Conservation (phyloP, 2,113 vertebrate genomes). For the Nyctereutes procyonoides region DNA sequence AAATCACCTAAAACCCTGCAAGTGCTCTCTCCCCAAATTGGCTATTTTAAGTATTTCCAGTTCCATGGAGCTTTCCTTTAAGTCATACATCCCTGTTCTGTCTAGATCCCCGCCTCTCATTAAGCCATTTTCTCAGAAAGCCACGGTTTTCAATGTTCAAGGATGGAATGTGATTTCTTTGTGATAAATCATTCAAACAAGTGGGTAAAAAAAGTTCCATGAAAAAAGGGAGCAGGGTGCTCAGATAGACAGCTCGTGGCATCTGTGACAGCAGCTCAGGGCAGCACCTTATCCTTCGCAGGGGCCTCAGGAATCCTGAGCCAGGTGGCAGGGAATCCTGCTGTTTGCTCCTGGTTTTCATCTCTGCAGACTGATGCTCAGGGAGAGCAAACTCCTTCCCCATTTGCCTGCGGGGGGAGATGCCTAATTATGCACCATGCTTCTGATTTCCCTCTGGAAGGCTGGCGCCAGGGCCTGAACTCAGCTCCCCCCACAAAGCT, state of each 20-base stretch:
- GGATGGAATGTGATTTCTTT: conserved; percentile 45
- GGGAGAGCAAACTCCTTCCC: conserved; percentile 42
- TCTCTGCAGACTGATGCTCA: not conserved
- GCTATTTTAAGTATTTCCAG: conserved; percentile 54
- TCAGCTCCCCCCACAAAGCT: conserved; percentile 27
- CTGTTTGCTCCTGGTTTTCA: conserved; percentile 56
- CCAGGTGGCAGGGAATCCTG: not conserved
- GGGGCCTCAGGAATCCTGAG: not conserved
- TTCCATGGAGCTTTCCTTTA: conserved; percentile 26
- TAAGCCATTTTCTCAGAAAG: conserved; percentile 55
- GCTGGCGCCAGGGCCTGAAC: conserved; percentile 82
- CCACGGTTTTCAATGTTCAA: not conserved
- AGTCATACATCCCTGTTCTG: not conserved
- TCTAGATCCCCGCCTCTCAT: not conserved
- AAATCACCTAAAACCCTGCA: conserved; percentile 50
- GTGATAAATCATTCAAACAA: conserved; percentile 69
- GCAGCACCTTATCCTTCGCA: not conserved
- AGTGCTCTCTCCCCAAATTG: not conserved
- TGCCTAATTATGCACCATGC: conserved; percentile 79
- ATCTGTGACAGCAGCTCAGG: not conserved
- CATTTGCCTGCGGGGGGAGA: conserved; percentile 27
- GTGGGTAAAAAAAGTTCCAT: not conserved
- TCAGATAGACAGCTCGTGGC: not conserved
- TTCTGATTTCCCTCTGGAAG: conserved; percentile 80
- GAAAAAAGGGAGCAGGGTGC: not conserved